These are phyloP conservation scores for Macquaria australasica DNA, from an alignment of 2,113 vertebrate genomes.

Conservation along the genomic window DNA sequence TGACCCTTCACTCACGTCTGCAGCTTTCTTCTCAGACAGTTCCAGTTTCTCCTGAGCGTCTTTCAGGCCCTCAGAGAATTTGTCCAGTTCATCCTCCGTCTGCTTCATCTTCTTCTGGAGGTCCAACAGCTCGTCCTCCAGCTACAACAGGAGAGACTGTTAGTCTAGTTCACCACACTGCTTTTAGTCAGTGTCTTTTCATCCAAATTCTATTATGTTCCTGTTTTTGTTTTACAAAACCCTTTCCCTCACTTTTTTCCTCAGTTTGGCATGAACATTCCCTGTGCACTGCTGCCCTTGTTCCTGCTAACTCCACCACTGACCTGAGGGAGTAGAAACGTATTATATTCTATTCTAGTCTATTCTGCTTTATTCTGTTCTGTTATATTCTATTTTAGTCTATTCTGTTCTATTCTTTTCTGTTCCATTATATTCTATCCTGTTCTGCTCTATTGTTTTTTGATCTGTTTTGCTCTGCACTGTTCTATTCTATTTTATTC, in stretches of 20 bases:
- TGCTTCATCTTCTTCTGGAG: conserved; percentile 94
- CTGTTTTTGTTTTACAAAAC: neutral
- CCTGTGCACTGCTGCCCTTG: neutral
- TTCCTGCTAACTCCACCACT: neutral
- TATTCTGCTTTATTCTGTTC: neutral
- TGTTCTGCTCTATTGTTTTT: neutral
- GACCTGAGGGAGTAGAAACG: neutral
- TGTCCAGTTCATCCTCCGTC: conserved; percentile 89
- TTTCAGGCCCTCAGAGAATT: conserved; percentile 91
- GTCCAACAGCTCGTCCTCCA: conserved; percentile 91
- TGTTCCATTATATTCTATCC: neutral
- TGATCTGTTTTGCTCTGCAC: neutral
- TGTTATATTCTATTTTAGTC: neutral
- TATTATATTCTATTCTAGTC: neutral
- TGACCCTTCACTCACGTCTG: conserved; percentile 87
- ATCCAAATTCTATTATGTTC: neutral
- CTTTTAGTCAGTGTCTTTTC: neutral
- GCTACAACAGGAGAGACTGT: conserved; percentile 74
- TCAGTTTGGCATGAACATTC: neutral
- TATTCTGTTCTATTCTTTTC: too few relatives aligned
- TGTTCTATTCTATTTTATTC: neutral
- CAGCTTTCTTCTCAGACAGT: conserved; percentile 91
- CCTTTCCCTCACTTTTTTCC: neutral
- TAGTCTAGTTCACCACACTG: neutral
- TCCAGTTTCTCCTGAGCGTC: conserved; percentile 94